phyloP scores from a whole-genome alignment of 2,888 invertebrate genomes.

The Buathra laborator region DNA sequence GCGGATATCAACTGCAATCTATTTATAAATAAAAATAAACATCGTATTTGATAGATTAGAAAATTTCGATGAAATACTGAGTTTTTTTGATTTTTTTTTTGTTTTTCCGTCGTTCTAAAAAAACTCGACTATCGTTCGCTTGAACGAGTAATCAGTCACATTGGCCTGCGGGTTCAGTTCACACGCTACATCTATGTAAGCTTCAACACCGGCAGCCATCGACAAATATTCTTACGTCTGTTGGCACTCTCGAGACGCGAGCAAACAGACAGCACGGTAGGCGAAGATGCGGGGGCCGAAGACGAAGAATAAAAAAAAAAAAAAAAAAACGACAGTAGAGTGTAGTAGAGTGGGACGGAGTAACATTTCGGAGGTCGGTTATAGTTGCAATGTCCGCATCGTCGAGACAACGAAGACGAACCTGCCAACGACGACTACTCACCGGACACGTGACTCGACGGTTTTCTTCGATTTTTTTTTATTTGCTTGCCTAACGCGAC shows the following conservation, averaged over 20 bases:
- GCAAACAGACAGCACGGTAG: neutral
- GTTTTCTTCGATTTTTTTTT: constrained; percentile 1
- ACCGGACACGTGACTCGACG: neutral
- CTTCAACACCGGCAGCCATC: neutral
- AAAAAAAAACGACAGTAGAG: neutral
- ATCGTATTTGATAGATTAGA: too few relatives aligned
- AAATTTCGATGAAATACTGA: too few relatives aligned
- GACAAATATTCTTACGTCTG: constrained; percentile 6
- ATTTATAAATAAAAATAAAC: too few relatives aligned
- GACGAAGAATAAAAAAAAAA: neutral
- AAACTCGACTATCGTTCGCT: neutral
- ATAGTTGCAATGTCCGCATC: constrained; percentile 6
- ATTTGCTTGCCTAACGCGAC: neutral
- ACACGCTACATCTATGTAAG: neutral
- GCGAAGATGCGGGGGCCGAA: constrained; percentile 2
- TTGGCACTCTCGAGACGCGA: constrained; percentile 6
- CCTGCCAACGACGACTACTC: constrained; percentile 1
- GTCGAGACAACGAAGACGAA: neutral
- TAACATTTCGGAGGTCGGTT: neutral
- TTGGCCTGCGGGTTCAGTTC: neutral
- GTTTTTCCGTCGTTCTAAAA: neutral
- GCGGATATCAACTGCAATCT: too few relatives aligned
- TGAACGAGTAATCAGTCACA: constrained; percentile 1
- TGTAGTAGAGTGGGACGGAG: neutral
- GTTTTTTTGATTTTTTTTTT: too few relatives aligned